Evolutionary conservation across 64 coral and sea anemone genomes (phyloP).

Genomic region (Hydrozoanthus tunicans): DNA sequence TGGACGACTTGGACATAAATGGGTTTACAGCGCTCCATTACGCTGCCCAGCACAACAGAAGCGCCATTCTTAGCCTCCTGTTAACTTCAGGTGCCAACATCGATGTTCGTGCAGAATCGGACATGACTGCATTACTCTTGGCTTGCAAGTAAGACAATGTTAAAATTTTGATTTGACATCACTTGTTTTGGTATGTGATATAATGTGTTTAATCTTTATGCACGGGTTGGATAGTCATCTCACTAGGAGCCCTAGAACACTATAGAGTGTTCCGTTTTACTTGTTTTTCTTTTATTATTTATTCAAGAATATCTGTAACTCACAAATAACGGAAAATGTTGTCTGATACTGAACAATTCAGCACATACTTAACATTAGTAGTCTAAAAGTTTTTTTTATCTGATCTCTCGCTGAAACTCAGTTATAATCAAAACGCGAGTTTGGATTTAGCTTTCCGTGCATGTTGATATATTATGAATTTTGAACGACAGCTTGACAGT

Average conservation of each 20-base stretch:
- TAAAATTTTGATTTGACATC: neutral
- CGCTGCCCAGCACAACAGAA: slow-evolving; percentile 32
- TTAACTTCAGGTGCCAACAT: slow-evolving; percentile 14
- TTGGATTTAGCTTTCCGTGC: no score
- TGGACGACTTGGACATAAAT: slow-evolving; percentile 29
- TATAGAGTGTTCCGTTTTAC: no score
- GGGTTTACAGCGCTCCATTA: slow-evolving; percentile 43
- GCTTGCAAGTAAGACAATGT: slow-evolving; percentile 47
- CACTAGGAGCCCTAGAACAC: no score
- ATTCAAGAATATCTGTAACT: neutral
- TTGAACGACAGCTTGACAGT: no score
- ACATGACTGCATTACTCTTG: slow-evolving; percentile 7
- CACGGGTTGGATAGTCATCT: neutral
- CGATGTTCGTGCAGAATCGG: slow-evolving; percentile 1
- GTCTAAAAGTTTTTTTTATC: neutral
- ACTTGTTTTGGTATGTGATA: neutral
- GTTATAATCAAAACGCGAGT: no score
- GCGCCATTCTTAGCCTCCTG: slow-evolving; percentile 22
- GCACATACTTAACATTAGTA: neutral
- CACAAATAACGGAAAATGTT: no score
- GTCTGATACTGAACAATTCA: no score
- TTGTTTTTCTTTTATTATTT: neutral
- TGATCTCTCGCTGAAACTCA: neutral
- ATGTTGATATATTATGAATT: no score
- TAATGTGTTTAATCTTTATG: no score